These are phyloP conservation scores for Anseranas semipalmata DNA, from an alignment of 2,113 vertebrate genomes.

Conservation along the genomic window DNA sequence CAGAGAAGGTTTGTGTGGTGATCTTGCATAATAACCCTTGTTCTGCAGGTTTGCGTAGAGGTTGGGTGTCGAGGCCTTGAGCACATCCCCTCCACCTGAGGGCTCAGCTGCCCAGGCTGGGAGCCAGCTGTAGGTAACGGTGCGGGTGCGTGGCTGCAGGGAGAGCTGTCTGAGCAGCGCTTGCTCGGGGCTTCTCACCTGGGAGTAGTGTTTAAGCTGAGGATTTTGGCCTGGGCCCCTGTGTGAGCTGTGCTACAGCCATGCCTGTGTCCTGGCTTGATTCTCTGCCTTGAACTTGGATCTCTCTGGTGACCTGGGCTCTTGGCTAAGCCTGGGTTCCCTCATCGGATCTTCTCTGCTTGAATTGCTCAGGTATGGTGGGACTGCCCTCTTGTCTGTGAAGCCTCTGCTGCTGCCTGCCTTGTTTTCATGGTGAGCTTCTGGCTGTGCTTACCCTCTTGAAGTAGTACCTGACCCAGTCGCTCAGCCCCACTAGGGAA, in stretches of 20 bases:
- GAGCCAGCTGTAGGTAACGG: neutral
- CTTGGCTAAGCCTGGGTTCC: neutral
- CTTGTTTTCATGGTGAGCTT: neutral
- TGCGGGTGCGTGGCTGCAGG: neutral
- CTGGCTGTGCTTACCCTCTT: neutral
- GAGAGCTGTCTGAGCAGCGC: neutral
- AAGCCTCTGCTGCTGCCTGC: neutral
- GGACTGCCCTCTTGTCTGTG: neutral
- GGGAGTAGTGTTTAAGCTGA: neutral
- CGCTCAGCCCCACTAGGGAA: neutral
- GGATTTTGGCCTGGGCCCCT: neutral
- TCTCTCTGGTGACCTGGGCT: neutral
- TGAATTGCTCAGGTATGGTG: neutral
- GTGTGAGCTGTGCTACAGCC: neutral
- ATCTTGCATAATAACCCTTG: neutral
- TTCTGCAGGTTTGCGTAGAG: neutral
- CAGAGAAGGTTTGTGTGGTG: neutral
- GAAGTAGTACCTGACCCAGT: neutral
- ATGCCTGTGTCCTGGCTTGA: neutral
- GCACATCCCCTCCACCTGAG: neutral
- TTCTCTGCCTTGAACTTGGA: neutral
- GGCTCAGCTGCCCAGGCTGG: accelerated
- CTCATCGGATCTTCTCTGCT: neutral
- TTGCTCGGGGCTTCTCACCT: neutral
- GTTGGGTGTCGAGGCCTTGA: neutral